phyloP scores from a whole-genome alignment of 2,113 vertebrate genomes.

The Pipra filicauda region DNA sequence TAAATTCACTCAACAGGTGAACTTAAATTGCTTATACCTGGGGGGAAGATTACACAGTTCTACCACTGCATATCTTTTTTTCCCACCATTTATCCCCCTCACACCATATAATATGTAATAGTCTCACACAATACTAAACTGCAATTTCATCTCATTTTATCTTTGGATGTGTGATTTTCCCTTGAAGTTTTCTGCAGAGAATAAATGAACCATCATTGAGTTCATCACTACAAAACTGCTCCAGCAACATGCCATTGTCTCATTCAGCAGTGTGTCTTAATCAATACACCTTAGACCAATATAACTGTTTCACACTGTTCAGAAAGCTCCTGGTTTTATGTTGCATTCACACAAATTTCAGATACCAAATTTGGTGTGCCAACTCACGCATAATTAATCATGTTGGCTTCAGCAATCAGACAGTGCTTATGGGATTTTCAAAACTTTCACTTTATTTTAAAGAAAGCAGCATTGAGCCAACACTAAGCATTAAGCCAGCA shows the following conservation, averaged over 20 bases:
- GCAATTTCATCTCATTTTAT: not conserved
- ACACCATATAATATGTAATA: not conserved
- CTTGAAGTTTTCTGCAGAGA: not conserved
- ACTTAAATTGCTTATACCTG: not conserved
- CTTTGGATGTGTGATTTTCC: not conserved
- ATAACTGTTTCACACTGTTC: not conserved
- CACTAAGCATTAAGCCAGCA: not conserved
- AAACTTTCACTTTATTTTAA: not conserved
- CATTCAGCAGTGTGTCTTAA: not conserved
- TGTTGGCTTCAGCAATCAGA: not conserved
- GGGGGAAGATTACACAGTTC: not conserved
- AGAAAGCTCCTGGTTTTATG: not conserved
- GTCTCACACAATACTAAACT: not conserved
- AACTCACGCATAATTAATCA: not conserved
- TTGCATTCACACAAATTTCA: not conserved
- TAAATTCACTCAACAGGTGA: not conserved
- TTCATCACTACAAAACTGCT: not conserved
- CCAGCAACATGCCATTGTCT: not conserved
- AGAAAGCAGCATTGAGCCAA: not conserved
- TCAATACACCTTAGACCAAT: not conserved
- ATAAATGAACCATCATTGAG: fast-evolving
- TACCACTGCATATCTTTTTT: not conserved
- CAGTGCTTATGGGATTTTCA: not conserved
- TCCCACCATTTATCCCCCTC: not conserved
- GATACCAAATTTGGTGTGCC: not conserved